A percentile compares a stretch with the other conserved stretches of the same genome.
phyloP scores from a whole-genome alignment of 2,113 vertebrate species.

The Pachypanchax playfairii region DNA sequence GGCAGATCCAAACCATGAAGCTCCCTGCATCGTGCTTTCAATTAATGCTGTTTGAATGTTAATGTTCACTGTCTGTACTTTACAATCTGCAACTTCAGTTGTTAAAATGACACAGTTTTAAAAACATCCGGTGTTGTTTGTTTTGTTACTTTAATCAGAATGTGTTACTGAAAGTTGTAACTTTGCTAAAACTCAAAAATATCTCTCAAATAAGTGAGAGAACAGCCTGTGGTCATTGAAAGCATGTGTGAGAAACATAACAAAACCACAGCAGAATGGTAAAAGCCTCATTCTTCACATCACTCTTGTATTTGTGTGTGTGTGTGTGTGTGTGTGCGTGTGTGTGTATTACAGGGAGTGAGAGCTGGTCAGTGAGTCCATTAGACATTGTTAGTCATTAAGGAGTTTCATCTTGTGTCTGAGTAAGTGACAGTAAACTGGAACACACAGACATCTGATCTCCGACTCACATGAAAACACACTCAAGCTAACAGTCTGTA shows the following conservation, averaged over 20 bases:
- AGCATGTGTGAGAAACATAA: constrained; percentile 33
- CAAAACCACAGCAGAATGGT: constrained; percentile 36
- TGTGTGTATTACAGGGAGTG: not conserved
- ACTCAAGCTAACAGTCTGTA: not conserved
- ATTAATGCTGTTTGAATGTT: not conserved
- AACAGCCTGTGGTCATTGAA: constrained; percentile 14
- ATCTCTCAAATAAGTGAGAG: not conserved
- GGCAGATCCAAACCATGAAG: not conserved
- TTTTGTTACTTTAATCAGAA: not conserved
- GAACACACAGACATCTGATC: constrained; percentile 35
- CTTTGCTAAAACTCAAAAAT: too few species aligned
- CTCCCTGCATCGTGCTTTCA: not conserved
- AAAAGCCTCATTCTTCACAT: constrained; percentile 61
- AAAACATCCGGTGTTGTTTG: too few species aligned
- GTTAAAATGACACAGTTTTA: too few species aligned
- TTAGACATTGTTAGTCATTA: constrained; percentile 52
- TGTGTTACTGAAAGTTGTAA: not conserved
- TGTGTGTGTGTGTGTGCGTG: constrained; percentile 2
- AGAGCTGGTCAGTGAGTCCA: constrained; percentile 41
- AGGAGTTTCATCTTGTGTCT: constrained; percentile 29
- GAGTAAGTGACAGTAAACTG: constrained; percentile 55
- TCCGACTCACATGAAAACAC: constrained; percentile 9
- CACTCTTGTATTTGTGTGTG: constrained; percentile 26
- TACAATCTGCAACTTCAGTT: too few species aligned
- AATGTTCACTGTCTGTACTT: too few species aligned